These are phyloP conservation scores for Rhabditoides inermis DNA, from an alignment of 2,888 invertebrate species.

Conservation along the genomic window DNA sequence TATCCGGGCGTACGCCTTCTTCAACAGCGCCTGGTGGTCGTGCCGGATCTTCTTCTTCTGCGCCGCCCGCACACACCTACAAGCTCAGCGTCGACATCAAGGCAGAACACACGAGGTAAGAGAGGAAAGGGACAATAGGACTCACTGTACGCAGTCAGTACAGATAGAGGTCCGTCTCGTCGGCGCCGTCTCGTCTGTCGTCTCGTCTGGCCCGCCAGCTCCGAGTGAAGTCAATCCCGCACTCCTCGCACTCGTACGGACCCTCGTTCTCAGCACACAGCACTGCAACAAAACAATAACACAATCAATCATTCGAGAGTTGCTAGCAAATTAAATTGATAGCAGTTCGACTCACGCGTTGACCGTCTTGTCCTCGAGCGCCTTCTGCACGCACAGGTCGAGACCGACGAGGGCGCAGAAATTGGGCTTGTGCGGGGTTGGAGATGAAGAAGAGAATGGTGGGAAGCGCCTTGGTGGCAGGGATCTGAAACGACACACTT, in stretches of 20 bases:
- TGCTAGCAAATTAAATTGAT: not conserved
- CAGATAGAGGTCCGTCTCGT: too few relatives aligned
- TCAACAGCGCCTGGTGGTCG: slow-evolving; percentile 92
- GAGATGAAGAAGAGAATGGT: slow-evolving; percentile 99
- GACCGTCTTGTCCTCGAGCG: slow-evolving; percentile 53
- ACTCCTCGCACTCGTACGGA: slow-evolving; percentile 92
- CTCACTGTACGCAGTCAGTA: slow-evolving; percentile 93
- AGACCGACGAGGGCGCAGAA: slow-evolving; percentile 85
- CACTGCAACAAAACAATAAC: slow-evolving; percentile 18
- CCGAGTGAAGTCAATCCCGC: slow-evolving; percentile 93
- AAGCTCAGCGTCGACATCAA: too few relatives aligned
- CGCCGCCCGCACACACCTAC: slow-evolving; percentile 90
- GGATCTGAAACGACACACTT: not conserved
- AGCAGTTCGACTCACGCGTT: slow-evolving; percentile 26
- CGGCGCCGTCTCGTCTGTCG: slow-evolving; percentile 56
- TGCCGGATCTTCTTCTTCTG: slow-evolving; percentile 91
- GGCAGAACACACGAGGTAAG: too few relatives aligned
- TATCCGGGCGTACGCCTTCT: slow-evolving; percentile 95
- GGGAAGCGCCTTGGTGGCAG: slow-evolving; percentile 89
- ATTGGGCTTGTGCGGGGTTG: slow-evolving; percentile 91
- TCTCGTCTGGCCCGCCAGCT: slow-evolving; percentile 80
- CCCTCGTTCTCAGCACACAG: slow-evolving; percentile 35
- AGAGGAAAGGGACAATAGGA: too few relatives aligned
- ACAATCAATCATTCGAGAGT: too few relatives aligned
- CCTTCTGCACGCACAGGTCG: slow-evolving; percentile 88